A percentile compares a stretch with the other conserved stretches of the same genome.
Conservation (phyloP, 2,888 invertebrate species). For the Pelosia muscerda region DNA sequence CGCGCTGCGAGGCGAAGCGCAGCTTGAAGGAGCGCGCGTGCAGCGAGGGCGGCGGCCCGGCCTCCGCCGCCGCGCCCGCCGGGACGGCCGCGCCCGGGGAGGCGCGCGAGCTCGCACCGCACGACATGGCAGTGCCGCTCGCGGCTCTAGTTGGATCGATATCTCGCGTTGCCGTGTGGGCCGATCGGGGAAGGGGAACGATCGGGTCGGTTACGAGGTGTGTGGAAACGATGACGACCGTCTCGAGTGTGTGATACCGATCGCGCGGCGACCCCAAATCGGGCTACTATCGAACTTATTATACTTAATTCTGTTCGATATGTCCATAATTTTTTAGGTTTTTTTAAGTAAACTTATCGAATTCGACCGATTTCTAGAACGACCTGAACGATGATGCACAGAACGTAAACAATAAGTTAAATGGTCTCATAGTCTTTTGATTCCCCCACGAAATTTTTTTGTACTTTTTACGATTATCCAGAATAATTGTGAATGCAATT, state of each 20-base stretch:
- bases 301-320: too few species aligned
- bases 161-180: neutral
- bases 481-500: too few species aligned
- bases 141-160: neutral
- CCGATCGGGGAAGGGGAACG: neutral
- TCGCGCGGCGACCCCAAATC: too few species aligned
- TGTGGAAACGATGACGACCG: neutral
- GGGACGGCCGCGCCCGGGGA: constrained; percentile 18
- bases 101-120: constrained; percentile 17
- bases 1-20: constrained; percentile 75
- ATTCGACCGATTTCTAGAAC: too few species aligned
- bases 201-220: neutral
- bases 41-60: constrained; percentile 21
- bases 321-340: too few species aligned
- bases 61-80: constrained; percentile 27
- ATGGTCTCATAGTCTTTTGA: too few species aligned
- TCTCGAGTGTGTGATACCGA: neutral
- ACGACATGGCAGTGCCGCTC: neutral
- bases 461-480: too few species aligned
- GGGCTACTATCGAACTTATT: too few species aligned
- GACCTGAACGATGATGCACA: too few species aligned
- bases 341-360: too few species aligned
- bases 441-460: too few species aligned
- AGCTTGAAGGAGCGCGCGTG: constrained; percentile 73
- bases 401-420: too few species aligned